Base-by-base conservation (phyloP, 2,888 invertebrate species). In the Clitarchus hookeri region DNA sequence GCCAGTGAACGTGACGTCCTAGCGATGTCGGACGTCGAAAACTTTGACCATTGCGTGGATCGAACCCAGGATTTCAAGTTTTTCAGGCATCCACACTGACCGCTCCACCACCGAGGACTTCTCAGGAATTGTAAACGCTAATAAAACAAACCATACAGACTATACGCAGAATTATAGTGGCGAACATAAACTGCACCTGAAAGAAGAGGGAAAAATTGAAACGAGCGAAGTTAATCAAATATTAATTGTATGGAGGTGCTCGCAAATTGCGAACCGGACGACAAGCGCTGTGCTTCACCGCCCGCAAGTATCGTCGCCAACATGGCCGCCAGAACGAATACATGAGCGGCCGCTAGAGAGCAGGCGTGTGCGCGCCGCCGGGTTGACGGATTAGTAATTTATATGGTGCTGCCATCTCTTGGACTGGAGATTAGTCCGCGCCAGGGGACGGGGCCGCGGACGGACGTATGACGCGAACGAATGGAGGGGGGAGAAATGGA, bases 401-500 rank as follows among this genome's bases (percentile, higher is more conserved):
- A 82, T 36, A 82, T 26, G 36, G 82, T 82, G 82, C 36, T 82
- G 82, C 82, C 82, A 82, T 82, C 82, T 82, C 82, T 44, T n/a
- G 82, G 82, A 44, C 82, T 27, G 82, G 36, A 44, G 82, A 82
- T 82, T 79, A 82, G 82, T 44, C 82, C 16, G 12, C 65, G n/a
- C 65, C n/a, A 65, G 65, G 65, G 23, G n/a, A 19, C 8, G 65
- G 65, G 16, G 65, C 13, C 13, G 65, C 8, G 3, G 65, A 65
- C 23, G 19, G 65, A 65, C 65, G 19, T 19, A n/a, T 65, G 65
- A 65, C 65, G 65, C 65, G 65, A 65, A 19, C 65, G 19, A 36
- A 26, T 82, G 82, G 82, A 19, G 27, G 36, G 44, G 44, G 44
- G 82, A 36, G 82, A 23, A n/a, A n/a, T 23, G 25, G 79, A 25